Evolutionary conservation across 2,797 vertebrate genomes (phyloP).

Genomic region (Sebastes diploproa): DNA sequence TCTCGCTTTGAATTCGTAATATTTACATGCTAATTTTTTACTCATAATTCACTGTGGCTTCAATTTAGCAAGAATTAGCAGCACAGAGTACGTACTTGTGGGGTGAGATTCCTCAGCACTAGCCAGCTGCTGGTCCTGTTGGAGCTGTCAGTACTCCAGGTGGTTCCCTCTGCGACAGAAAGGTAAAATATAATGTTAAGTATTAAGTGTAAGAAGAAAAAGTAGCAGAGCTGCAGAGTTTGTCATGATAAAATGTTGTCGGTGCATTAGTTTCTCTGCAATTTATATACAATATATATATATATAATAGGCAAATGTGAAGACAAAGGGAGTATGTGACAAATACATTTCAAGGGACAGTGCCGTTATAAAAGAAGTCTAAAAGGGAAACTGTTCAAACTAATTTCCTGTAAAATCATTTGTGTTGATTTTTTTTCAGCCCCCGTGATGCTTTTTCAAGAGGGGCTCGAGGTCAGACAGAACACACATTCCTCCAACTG

Average conservation of each 20-base stretch:
- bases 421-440: background rate
- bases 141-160: slow-evolving; percentile 97
- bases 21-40: background rate
- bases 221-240: background rate
- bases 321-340: background rate
- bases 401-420: background rate
- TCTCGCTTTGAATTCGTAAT: background rate
- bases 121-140: slow-evolving; percentile 98
- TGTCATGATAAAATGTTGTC: background rate
- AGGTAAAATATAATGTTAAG: background rate
- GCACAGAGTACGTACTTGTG: slow-evolving; percentile 84
- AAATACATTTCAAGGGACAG: background rate
- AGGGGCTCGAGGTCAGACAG: background rate
- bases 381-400: background rate
- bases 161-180: slow-evolving; percentile 84
- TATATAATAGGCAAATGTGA: background rate
- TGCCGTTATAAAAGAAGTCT: background rate
- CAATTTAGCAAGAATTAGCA: background rate
- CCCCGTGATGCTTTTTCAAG: background rate
- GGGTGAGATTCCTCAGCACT: slow-evolving; percentile 97
- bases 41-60: background rate
- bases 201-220: background rate
- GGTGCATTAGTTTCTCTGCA: background rate
- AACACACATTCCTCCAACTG: background rate
- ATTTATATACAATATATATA: background rate